Evolutionary conservation across 1,140 invertebrate genomes (phyloP), one percentile per base, ranked within the genome.

Genomic region (Hyposmocoma kahamanoa): DNA sequence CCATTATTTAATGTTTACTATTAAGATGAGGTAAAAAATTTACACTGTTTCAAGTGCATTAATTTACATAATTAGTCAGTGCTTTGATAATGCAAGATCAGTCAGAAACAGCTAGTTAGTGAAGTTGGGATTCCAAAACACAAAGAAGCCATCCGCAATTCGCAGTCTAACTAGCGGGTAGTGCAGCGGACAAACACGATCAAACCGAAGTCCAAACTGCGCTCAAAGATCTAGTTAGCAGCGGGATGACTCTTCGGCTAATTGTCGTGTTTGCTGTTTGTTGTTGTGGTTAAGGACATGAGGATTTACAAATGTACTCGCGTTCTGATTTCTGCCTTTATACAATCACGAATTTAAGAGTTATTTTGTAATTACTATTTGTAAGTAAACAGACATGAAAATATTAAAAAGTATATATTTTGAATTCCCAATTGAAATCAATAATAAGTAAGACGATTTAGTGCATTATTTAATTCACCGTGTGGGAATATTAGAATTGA

Each of bases 201-300:
- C 70, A 74, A 69, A 72, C 73, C 70, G 56, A 69, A 75, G 63
- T 70, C 69, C 62, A 72, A 77, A 77, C 67, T 74, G 47, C 59
- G 63, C 56, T 81, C 73, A 81, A 84, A 78, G 80, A 79, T 84
- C 73, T 83, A 78, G 77, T 79, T 84, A 78, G 69, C 56, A 63
- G 62, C 57, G 56, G 59, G 53, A 70, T 72, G 60, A 68, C 59
- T 67, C 54, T 56, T 53, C 50, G 59, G 59, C 65, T 68, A 56
- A 65, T 55, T 67, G 53, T 47, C 44, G 59, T 70, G 63, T 74
- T 64, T 69, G 55, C 47, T 38, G 45, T 58, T 57, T 55, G 51
- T 36, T 19, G n/a, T 36, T 49, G 41, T 49, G 57, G 57, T 59
- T 59, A 52, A 55, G 48, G 49, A 46, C 47, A n/a, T n/a, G 36